Conservation (phyloP, 2,888 invertebrate species). For the Diplolepis rosae region DNA sequence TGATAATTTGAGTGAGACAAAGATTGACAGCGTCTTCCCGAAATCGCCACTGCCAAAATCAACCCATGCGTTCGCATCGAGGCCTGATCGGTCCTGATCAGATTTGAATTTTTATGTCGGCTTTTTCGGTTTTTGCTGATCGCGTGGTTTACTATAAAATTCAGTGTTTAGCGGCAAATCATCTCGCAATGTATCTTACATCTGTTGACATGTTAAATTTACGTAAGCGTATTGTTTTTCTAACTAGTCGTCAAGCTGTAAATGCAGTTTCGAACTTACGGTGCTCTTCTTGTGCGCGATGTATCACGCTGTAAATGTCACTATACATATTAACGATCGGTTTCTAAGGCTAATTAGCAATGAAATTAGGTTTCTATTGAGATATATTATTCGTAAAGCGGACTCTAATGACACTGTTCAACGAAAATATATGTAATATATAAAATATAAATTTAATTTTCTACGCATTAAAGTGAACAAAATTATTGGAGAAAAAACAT, state of each 20-base stretch:
- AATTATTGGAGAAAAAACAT: neutral
- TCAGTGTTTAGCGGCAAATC: constrained; percentile 12
- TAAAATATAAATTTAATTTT: too few species aligned
- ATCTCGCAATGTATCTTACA: neutral
- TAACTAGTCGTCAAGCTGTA: constrained; percentile 28
- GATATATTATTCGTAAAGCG: neutral
- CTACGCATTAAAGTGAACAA: too few species aligned
- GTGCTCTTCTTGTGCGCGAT: constrained; percentile 30
- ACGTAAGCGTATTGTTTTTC: constrained; percentile 28
- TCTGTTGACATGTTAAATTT: constrained; percentile 28
- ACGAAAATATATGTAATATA: constrained; percentile 10
- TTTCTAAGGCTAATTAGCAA: neutral
- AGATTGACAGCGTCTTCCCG: constrained; percentile 1
- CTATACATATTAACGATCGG: constrained; percentile 23
- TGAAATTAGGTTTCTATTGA: constrained; percentile 16
- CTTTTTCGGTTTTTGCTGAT: neutral
- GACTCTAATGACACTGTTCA: constrained; percentile 26
- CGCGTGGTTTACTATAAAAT: neutral
- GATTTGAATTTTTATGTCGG: neutral
- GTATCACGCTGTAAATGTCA: constrained; percentile 28
- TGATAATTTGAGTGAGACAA: neutral
- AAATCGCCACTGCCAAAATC: constrained; percentile 24
- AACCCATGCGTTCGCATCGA: constrained; percentile 24
- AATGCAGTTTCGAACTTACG: constrained; percentile 28
- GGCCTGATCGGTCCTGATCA: constrained; percentile 1